Evolutionary conservation across 2,797 vertebrate genomes (phyloP).

Genomic region (Erpetoichthys calabaricus): DNA sequence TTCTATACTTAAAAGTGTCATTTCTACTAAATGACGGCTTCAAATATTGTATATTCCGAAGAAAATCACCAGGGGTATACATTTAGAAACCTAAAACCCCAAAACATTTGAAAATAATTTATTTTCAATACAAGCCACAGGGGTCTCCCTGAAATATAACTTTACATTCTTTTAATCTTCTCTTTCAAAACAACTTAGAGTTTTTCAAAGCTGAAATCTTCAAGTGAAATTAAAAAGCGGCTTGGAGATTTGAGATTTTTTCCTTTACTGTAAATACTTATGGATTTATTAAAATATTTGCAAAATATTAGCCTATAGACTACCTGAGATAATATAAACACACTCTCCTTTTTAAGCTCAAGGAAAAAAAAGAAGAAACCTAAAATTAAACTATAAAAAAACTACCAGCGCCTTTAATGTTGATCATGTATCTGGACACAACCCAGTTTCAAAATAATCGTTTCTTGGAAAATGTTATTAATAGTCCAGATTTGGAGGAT

Average conservation of each 20-base stretch:
- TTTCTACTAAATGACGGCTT: background rate
- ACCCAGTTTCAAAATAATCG: slow-evolving; percentile 31
- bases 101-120: slow-evolving; percentile 3
- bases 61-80: background rate
- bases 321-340: slow-evolving; percentile 40
- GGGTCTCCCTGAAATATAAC: slow-evolving; percentile 2
- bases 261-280: slow-evolving; percentile 23
- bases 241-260: slow-evolving; percentile 29
- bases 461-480: slow-evolving; percentile 28
- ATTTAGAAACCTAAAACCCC: slow-evolving; percentile 3
- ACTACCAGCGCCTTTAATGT: slow-evolving; percentile 26
- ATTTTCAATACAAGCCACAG: slow-evolving; percentile 2
- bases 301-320: slow-evolving; percentile 41
- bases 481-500: slow-evolving; percentile 14
- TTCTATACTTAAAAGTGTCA: background rate
- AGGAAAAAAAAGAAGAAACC: background rate
- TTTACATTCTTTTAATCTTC: slow-evolving; percentile 1
- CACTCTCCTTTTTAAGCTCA: slow-evolving; percentile 22
- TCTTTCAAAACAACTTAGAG: slow-evolving; percentile 1
- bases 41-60: background rate
- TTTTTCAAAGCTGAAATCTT: slow-evolving; percentile 1
- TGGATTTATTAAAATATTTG: slow-evolving; percentile 24
- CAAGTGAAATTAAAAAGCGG: slow-evolving; percentile 24
- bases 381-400: slow-evolving; percentile 9
- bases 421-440: slow-evolving; percentile 22